Evolutionary conservation across 2,888 invertebrate species (phyloP).

Genomic region (Drosophila mayaguana): DNA sequence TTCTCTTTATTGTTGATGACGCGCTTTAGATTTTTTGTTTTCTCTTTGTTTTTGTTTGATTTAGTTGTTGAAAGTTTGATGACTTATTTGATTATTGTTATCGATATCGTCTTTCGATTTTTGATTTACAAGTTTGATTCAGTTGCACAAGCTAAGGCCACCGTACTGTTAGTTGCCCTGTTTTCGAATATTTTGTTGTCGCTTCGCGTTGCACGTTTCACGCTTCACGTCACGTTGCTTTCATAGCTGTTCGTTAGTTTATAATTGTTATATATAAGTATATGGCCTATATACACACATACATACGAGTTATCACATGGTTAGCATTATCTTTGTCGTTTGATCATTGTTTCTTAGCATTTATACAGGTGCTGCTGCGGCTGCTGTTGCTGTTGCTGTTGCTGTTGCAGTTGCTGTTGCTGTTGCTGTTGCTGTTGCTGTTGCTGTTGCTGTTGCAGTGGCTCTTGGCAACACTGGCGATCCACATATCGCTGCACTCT

Average conservation of each 20-base stretch:
- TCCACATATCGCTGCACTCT: slow-evolving; percentile 64
- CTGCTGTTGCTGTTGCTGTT: no score
- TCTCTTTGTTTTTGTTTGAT: slow-evolving; percentile 17
- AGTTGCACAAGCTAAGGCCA: slow-evolving; percentile 81
- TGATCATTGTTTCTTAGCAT: slow-evolving; percentile 43
- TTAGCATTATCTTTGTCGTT: slow-evolving; percentile 45
- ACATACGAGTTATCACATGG: slow-evolving; percentile 77
- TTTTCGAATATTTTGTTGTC: slow-evolving; percentile 27
- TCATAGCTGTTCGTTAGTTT: slow-evolving; percentile 57
- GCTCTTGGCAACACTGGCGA: slow-evolving; percentile 38
- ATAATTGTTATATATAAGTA: slow-evolving; percentile 69
- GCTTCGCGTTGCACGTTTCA: background rate
- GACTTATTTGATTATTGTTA: slow-evolving; percentile 31
- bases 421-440: no score
- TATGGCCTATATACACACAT: slow-evolving; percentile 70
- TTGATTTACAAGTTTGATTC: slow-evolving; percentile 57
- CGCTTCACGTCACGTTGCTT: slow-evolving; percentile 36
- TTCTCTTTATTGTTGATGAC: slow-evolving; percentile 23
- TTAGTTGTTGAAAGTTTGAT: slow-evolving; percentile 5
- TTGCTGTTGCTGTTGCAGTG: no score
- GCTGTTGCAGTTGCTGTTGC: no score
- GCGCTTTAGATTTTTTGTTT: slow-evolving; percentile 30
- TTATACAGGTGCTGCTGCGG: slow-evolving; percentile 2
- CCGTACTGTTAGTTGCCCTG: slow-evolving; percentile 57
- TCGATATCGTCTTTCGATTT: slow-evolving; percentile 45